Percentiles rank a stretch among this genome's conserved stretches.
Evolutionary conservation across 1,140 invertebrate species (phyloP).

Genomic region (Drosophila mauritiana): DNA sequence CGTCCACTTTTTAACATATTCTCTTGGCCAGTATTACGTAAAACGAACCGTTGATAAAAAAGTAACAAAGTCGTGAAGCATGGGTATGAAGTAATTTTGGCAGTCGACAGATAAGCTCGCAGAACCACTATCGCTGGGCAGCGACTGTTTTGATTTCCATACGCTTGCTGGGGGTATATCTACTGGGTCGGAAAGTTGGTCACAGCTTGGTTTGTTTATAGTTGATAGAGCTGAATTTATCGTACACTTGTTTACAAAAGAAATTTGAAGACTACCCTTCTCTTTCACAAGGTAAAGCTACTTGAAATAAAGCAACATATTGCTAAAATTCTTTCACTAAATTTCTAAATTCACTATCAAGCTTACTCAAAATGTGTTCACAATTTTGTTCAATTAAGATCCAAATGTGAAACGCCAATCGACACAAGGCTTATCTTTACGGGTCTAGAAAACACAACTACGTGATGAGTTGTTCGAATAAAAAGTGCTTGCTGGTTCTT

Average conservation of each 20-base stretch:
- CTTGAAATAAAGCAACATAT: too few species aligned
- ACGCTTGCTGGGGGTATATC: constrained; percentile 13
- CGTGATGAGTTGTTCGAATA: constrained; percentile 30
- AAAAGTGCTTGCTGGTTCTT: constrained; percentile 2
- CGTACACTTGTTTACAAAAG: too few species aligned
- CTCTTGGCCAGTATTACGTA: constrained; percentile 32
- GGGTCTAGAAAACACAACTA: background rate
- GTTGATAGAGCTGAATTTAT: too few species aligned
- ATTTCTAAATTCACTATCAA: background rate
- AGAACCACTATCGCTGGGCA: constrained; percentile 20
- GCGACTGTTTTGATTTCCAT: constrained; percentile 11
- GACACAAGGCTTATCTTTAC: constrained; percentile 20
- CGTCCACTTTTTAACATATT: constrained; percentile 11
- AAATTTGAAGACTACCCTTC: too few species aligned
- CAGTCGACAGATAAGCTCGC: constrained; percentile 29
- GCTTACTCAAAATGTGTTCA: background rate
- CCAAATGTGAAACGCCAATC: constrained; percentile 9
- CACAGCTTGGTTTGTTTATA: background rate
- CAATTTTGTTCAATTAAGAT: constrained; percentile 30
- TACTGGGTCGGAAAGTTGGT: background rate
- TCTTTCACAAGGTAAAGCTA: too few species aligned
- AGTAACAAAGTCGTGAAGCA: constrained; percentile 33
- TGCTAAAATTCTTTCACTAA: background rate
- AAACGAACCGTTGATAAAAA: constrained; percentile 45
- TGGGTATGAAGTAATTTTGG: constrained; percentile 45